phyloP scores from a whole-genome alignment of 2,797 vertebrate species.

The Galago senegalensis region DNA sequence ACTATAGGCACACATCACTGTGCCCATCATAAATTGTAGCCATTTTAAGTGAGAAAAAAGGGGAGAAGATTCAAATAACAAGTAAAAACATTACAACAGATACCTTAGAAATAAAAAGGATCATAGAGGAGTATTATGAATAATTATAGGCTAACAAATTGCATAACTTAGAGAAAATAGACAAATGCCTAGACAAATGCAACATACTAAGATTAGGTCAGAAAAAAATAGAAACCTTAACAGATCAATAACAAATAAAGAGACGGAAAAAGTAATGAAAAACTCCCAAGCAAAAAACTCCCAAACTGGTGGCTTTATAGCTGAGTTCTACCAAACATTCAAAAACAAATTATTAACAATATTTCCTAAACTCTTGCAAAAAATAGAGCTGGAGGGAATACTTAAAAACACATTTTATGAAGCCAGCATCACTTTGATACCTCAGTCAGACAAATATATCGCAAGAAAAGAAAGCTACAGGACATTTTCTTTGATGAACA shows the following conservation, averaged over 20 bases:
- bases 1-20: not conserved
- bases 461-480: not conserved
- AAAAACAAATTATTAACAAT: not conserved
- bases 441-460: not conserved
- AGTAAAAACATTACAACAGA: not conserved
- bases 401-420: not conserved
- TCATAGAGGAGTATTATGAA: not conserved
- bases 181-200: not conserved
- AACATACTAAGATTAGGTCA: not conserved
- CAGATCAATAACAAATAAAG: not conserved
- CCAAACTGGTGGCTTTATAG: not conserved
- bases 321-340: not conserved
- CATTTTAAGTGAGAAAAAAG: not conserved
- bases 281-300: not conserved
- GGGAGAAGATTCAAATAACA: not conserved
- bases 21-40: not conserved
- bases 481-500: not conserved
- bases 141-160: not conserved
- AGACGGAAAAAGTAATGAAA: not conserved
- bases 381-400: not conserved
- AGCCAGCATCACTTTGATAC: not conserved
- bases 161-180: not conserved
- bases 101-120: not conserved
- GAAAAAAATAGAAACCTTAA: not conserved
- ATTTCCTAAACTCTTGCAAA: not conserved